phyloP scores from a whole-genome alignment of 2,797 vertebrate species.

The Synaphobranchus kaupii region DNA sequence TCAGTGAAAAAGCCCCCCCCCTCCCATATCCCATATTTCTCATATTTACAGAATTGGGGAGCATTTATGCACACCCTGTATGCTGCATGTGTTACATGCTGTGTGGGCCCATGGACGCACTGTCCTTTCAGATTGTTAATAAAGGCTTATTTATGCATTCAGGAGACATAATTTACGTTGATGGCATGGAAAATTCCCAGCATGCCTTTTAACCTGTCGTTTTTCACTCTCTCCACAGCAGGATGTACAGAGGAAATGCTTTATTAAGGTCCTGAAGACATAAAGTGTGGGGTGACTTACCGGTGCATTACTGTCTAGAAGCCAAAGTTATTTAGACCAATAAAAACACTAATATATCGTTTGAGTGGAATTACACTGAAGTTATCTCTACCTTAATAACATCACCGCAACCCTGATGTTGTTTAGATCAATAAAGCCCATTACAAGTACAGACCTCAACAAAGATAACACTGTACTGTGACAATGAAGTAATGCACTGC shows the following conservation, averaged over 20 bases:
- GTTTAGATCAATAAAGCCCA: slow-evolving; percentile 84
- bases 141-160: slow-evolving; percentile 64
- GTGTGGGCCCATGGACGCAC: neutral
- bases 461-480: slow-evolving; percentile 64
- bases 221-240: slow-evolving; percentile 67
- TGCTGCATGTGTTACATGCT: neutral
- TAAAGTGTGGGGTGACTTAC: slow-evolving; percentile 76
- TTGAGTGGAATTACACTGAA: slow-evolving; percentile 80
- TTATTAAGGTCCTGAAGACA: slow-evolving; percentile 78
- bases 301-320: slow-evolving; percentile 81
- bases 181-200: slow-evolving; percentile 72
- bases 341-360: slow-evolving; percentile 80
- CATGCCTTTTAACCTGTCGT: slow-evolving; percentile 72
- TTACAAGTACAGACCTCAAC: slow-evolving; percentile 77
- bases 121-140: slow-evolving; percentile 48
- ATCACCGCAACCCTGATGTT: slow-evolving; percentile 78
- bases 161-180: slow-evolving; percentile 67
- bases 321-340: slow-evolving; percentile 82
- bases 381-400: slow-evolving; percentile 80
- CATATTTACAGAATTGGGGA: slow-evolving; percentile 19
- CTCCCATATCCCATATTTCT: neutral
- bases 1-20: neutral
- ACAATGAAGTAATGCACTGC: slow-evolving; percentile 60
- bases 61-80: neutral
- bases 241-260: slow-evolving; percentile 76